Conservation (phyloP, 2,113 vertebrate species). For the Gallinago undulata region DNA sequence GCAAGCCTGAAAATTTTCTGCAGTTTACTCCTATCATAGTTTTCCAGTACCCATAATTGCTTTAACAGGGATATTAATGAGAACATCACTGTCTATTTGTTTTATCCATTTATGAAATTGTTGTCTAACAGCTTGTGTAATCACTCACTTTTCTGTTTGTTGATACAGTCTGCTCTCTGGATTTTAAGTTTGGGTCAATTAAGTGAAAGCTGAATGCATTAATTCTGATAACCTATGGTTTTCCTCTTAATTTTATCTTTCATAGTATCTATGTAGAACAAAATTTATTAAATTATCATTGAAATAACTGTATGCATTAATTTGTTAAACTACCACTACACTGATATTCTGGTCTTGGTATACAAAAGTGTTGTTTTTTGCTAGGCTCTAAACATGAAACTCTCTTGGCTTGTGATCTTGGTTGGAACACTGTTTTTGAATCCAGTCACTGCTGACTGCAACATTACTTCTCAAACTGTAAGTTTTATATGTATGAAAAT, state of each 20-base stretch:
- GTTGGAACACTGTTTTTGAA: slow-evolving; percentile 43
- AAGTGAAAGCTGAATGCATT: neutral
- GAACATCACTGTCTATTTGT: neutral
- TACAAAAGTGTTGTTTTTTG: slow-evolving; percentile 12
- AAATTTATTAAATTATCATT: neutral
- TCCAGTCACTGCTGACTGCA: slow-evolving; percentile 21
- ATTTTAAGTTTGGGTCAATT: neutral
- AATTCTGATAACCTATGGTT: neutral
- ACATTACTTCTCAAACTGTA: slow-evolving; percentile 59
- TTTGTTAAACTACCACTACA: neutral
- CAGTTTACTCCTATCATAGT: neutral
- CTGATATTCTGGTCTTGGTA: neutral
- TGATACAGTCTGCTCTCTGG: neutral
- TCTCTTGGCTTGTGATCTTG: slow-evolving; percentile 18
- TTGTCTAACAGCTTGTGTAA: neutral
- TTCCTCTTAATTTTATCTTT: neutral
- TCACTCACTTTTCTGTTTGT: neutral
- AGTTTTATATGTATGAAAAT: slow-evolving; percentile 43
- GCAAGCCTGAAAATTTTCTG: neutral
- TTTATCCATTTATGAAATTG: neutral
- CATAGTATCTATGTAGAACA: neutral
- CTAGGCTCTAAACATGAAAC: slow-evolving; percentile 70
- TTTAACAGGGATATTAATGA: neutral
- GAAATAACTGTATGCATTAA: neutral
- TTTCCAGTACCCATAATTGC: neutral